A percentile compares a stretch with the other conserved stretches of the same genome.
Evolutionary conservation across 2,113 vertebrate genomes (phyloP).

Genomic region (Ctenodactylus gundi): DNA sequence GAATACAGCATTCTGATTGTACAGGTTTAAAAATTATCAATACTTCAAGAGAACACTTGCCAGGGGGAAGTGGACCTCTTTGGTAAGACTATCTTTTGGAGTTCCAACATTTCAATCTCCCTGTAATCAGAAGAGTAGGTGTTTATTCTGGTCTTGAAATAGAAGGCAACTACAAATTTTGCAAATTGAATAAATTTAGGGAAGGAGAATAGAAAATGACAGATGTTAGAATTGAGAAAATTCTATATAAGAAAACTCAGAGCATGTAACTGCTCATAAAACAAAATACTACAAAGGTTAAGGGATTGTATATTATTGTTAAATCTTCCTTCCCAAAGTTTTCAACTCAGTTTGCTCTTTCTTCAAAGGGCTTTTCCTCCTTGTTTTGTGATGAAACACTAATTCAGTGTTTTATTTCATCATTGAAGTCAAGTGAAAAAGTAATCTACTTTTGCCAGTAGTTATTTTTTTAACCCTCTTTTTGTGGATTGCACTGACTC

Average conservation of each 20-base stretch:
- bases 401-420: conserved; percentile 23
- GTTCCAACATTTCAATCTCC: background rate
- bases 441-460: conserved; percentile 12
- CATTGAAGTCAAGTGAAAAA: conserved; percentile 11
- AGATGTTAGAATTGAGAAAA: background rate
- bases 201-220: background rate
- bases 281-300: background rate
- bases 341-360: conserved; percentile 16
- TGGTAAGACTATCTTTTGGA: background rate
- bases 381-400: background rate
- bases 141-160: background rate
- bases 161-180: background rate
- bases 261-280: background rate
- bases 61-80: background rate
- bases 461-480: conserved; percentile 17
- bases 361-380: background rate
- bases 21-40: conserved; percentile 5
- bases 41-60: background rate
- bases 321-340: background rate
- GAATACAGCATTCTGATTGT: background rate
- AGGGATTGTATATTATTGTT: background rate
- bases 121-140: background rate
- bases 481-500: background rate
- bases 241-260: background rate
- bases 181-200: background rate